phyloP scores from a whole-genome alignment of 64 coral and sea anemone genomes.

The Catalaphyllia jardinei region DNA sequence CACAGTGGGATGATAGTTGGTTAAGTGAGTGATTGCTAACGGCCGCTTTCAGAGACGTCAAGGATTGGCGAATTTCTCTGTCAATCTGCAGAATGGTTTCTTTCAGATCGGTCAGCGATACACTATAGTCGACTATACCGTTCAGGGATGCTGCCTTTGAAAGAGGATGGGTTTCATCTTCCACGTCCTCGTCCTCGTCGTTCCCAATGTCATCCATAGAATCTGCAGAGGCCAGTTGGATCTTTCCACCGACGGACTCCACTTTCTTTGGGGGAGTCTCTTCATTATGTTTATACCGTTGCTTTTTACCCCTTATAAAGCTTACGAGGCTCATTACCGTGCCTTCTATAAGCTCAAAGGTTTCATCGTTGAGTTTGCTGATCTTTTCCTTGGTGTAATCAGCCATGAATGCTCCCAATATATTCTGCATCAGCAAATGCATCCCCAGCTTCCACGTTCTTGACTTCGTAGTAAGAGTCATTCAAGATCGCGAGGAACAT shows the following conservation, averaged over 20 bases:
- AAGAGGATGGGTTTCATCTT: not conserved
- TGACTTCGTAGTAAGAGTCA: slow-evolving; percentile 65
- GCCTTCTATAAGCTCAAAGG: not conserved
- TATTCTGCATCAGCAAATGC: slow-evolving; percentile 66
- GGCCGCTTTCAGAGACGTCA: slow-evolving; percentile 15
- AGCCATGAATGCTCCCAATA: slow-evolving; percentile 42
- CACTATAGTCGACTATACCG: not conserved
- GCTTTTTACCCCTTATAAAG: not conserved
- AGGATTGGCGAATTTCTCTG: slow-evolving; percentile 8
- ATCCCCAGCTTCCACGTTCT: slow-evolving; percentile 33
- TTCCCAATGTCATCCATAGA: slow-evolving; percentile 6
- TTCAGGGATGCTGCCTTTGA: not conserved
- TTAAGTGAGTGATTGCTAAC: not conserved
- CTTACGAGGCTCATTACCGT: not conserved
- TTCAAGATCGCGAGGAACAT: slow-evolving; percentile 77
- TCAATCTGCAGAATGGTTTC: slow-evolving; percentile 26
- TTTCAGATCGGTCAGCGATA: slow-evolving; percentile 2
- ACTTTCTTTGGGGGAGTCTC: not conserved
- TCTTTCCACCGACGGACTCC: not conserved
- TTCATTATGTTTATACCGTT: not conserved
- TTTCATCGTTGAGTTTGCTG: slow-evolving; percentile 20
- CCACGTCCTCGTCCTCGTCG: not conserved
- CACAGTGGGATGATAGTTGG: not conserved
- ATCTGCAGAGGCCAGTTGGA: slow-evolving; percentile 26
- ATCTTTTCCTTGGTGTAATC: slow-evolving; percentile 15